phyloP scores from a whole-genome alignment of 2,888 invertebrate species.

The Ornithoptera priamus region DNA sequence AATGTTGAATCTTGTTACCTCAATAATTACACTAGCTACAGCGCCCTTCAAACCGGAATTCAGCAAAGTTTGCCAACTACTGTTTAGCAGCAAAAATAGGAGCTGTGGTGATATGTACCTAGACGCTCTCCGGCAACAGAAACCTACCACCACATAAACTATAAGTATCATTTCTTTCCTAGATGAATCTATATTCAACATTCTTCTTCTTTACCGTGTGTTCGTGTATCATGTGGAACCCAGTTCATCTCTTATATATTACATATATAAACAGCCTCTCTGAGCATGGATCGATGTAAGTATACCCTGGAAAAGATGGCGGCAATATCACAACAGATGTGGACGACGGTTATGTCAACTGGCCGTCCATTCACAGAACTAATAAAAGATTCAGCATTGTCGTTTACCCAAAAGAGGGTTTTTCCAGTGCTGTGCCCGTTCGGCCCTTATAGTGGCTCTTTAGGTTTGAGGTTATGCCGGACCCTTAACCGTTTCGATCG shows the following conservation, averaged over 20 bases:
- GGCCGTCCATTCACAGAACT: slow-evolving; percentile 75
- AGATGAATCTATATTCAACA: slow-evolving; percentile 40
- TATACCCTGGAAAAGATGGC: slow-evolving; percentile 57
- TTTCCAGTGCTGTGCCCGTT: slow-evolving; percentile 58
- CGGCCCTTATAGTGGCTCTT: slow-evolving; percentile 48
- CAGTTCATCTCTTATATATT: slow-evolving; percentile 58
- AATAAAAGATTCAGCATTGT: slow-evolving; percentile 79
- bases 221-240: slow-evolving; percentile 48
- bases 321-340: slow-evolving; percentile 77
- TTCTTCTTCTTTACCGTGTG: slow-evolving; percentile 34
- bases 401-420: slow-evolving; percentile 69
- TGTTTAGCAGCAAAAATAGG: too few relatives aligned
- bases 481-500: slow-evolving; percentile 60
- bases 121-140: too few relatives aligned
- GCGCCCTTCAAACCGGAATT: too few relatives aligned
- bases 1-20: too few relatives aligned
- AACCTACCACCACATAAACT: too few relatives aligned
- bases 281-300: slow-evolving; percentile 58
- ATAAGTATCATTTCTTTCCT: not conserved
- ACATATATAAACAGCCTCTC: slow-evolving; percentile 62
- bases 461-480: slow-evolving; percentile 56
- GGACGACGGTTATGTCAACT: slow-evolving; percentile 76
- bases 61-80: too few relatives aligned
- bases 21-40: too few relatives aligned
- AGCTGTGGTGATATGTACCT: too few relatives aligned